Evolutionary conservation across 2,888 invertebrate species (phyloP).

Genomic region (Vandiemenella viatica): DNA sequence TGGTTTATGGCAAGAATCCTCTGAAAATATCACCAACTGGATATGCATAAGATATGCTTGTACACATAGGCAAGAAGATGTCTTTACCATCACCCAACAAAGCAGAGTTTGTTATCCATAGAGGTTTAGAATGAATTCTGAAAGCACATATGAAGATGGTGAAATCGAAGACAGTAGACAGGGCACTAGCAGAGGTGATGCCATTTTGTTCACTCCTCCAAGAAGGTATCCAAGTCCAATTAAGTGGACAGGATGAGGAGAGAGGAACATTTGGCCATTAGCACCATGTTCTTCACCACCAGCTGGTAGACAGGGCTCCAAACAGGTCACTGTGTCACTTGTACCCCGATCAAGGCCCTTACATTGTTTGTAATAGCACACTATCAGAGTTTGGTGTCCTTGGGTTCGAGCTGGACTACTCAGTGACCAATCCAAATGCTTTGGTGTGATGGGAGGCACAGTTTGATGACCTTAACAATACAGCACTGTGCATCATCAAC

Average conservation of each 20-base stretch:
- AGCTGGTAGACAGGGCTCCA: conserved; percentile 81
- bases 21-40: conserved; percentile 71
- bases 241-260: conserved; percentile 85
- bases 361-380: conserved; percentile 97
- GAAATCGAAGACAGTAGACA: conserved; percentile 73
- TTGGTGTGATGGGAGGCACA: conserved; percentile 97
- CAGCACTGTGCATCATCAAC: conserved; percentile 94
- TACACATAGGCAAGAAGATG: conserved; percentile 75
- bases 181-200: conserved; percentile 98
- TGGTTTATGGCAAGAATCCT: conserved; percentile 76
- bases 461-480: conserved; percentile 98
- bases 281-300: conserved; percentile 97
- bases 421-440: conserved; percentile 95
- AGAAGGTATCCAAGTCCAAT: conserved; percentile 90
- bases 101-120: conserved; percentile 77
- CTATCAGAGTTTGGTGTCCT: conserved; percentile 88
- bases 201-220: conserved; percentile 94
- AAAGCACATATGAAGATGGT: conserved; percentile 89
- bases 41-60: conserved; percentile 68
- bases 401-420: conserved; percentile 94
- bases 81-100: conserved; percentile 75
- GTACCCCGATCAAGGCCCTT: conserved; percentile 92
- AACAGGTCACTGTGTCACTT: conserved; percentile 76
- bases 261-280: conserved; percentile 81
- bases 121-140: conserved; percentile 73